Evolutionary conservation across 1,140 invertebrate genomes (phyloP), one percentile per base, ranked within the genome.

Genomic region (Drosophila biarmipes): DNA sequence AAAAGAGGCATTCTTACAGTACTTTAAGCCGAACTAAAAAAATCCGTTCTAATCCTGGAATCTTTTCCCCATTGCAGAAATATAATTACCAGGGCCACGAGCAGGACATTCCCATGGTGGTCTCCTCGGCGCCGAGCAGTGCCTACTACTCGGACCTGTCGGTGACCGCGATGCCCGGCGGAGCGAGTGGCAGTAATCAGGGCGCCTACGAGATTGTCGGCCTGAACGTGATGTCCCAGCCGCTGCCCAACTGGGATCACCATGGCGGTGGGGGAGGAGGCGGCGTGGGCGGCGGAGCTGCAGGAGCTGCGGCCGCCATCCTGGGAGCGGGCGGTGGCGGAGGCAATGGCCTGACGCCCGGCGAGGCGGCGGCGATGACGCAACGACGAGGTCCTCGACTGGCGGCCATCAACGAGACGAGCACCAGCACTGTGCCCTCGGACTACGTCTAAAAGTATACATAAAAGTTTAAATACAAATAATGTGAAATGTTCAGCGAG

Each of bases 131-230:
- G 2, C 95, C 95, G 11, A 95, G 95, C 78, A 95, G 94, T 90
- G 95, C 95, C 6, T 95, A 95, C 80, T 95, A 95, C 89, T 95
- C 94, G 57, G 95, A 95, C 87, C 91, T 95, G n/a, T 94, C 93
- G 14, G 92, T 93, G 6, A 93, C 92, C 2, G 92, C 92, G 34
- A 91, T 92, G 63, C 92, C 93, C 0, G 89, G 91, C 17, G 90
- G 91, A 15, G 79, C 80, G 34, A 82, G 79, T 66, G 82, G 80
- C 68, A 82, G 81, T 52, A 92, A 91, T 42, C 94, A 94, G 54
- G 80, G 93, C 14, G 93, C 93, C 21, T 94, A 94, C 72, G 94
- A 94, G 90, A 92, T 94, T 24, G 93, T 94, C 11, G 93, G 93
- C 4, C 76, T 93, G 24, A 91, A 92, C 55, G 90, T 92, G 17